These are phyloP conservation scores for Osmoderma eremita DNA, from an alignment of 2,888 invertebrate species.

Conservation along the genomic window DNA sequence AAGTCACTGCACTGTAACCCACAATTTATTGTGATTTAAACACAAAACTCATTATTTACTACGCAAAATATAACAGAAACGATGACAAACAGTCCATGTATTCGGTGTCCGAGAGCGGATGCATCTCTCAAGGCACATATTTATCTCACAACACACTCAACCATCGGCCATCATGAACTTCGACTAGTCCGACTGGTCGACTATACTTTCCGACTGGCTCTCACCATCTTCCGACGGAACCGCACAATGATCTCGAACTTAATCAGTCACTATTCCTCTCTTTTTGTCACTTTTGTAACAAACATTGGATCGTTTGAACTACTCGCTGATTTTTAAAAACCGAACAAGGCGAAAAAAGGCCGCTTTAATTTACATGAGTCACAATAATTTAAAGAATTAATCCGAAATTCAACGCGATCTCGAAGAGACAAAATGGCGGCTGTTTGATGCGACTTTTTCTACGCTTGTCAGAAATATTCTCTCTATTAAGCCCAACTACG, in stretches of 20 bases:
- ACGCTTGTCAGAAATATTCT: slow-evolving; percentile 89
- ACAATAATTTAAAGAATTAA: slow-evolving; percentile 77
- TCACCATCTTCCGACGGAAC: slow-evolving; percentile 80
- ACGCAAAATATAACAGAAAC: slow-evolving; percentile 61
- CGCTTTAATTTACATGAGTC: slow-evolving; percentile 61
- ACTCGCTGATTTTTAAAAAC: slow-evolving; percentile 57
- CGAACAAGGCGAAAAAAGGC: slow-evolving; percentile 61
- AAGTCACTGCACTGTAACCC: slow-evolving; percentile 60
- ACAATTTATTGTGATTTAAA: slow-evolving; percentile 63
- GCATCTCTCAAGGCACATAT: slow-evolving; percentile 82
- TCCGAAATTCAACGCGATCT: slow-evolving; percentile 81
- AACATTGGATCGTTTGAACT: slow-evolving; percentile 60
- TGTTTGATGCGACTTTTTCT: slow-evolving; percentile 94
- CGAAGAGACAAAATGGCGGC: slow-evolving; percentile 93
- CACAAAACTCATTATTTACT: slow-evolving; percentile 63
- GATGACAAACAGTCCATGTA: slow-evolving; percentile 71
- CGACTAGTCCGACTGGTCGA: slow-evolving; percentile 75
- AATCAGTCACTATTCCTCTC: slow-evolving; percentile 72
- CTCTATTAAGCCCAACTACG: slow-evolving; percentile 63
- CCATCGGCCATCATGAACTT: slow-evolving; percentile 85
- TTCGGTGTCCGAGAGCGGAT: slow-evolving; percentile 75
- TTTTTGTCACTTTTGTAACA: slow-evolving; percentile 65
- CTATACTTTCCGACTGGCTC: slow-evolving; percentile 69
- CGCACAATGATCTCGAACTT: slow-evolving; percentile 77
- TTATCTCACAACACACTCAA: slow-evolving; percentile 71